Evolutionary conservation across 2,113 vertebrate species (phyloP), one percentile per base, ranked within the genome.

Genomic region (Alethe castanea): DNA sequence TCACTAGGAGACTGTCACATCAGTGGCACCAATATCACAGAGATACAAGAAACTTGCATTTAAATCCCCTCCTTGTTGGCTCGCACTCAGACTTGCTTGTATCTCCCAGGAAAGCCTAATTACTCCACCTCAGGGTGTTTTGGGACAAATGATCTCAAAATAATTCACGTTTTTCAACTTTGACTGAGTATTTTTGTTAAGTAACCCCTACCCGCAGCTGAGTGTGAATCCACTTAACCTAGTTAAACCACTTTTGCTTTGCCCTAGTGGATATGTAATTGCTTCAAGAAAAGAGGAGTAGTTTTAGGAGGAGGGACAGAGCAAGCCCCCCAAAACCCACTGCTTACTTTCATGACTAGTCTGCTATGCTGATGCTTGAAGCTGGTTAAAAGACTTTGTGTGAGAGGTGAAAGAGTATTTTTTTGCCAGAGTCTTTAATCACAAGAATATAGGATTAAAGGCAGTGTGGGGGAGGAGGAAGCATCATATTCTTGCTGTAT

Each of bases 401-500:
- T 45, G 44, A 45, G 44, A 45, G 0, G 74, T 13, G 35, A 88
- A 94, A 91, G 70, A 80, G 11, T 25, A 11, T 23, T 81, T 20
- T 88, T 93, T 82, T 38, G 47, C 38, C 38, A 6, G 83, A 95
- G 52, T 66, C 17, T 80, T 80, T 82, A 93, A 72, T 82, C 82
- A 77, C 12, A 5, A 70, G 42, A 76, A 90, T 73, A 81, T 17
- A 70, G 83, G 78, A 92, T 94, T 88, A 95, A 95, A 95, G 67
- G 17, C 71, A 83, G 52, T 52, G 79, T 88, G 52, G 35, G 66
- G 81, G 47, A 88, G 62, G 42, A 92, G 26, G 26, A 59, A 88
- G 42, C 67, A 52, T 50, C 0, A 0, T 17, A 40, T 72, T 94
- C 84, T 87, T 0, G 1, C 40, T 72, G 14, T 38, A 15, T 86